A percentile compares a stretch with the other conserved stretches of the same genome.
Evolutionary conservation across 2,888 invertebrate species (phyloP).

Genomic region (Scrobipalpa atriplicella): DNA sequence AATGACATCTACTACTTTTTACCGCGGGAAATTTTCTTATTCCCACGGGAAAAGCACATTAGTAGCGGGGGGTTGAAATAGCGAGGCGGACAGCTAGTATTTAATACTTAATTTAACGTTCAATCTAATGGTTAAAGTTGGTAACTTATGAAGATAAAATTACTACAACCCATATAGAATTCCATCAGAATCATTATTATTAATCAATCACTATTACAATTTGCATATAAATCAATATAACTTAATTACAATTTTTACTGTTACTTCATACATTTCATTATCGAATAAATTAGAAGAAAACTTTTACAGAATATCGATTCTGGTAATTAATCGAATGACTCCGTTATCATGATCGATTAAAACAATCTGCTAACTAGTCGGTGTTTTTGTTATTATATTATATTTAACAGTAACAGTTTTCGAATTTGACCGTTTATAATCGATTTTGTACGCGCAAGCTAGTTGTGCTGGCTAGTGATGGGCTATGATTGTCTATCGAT

Average conservation of each 20-base stretch:
- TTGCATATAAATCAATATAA: slow-evolving; percentile 30
- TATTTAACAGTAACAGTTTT: slow-evolving; percentile 55
- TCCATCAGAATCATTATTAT: no score
- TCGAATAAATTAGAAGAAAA: slow-evolving; percentile 38
- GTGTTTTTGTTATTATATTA: slow-evolving; percentile 50
- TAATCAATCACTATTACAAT: slow-evolving; percentile 1
- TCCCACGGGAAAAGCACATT: no score
- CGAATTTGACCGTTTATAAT: slow-evolving; percentile 54
- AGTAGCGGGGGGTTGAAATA: no score
- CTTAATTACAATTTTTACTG: slow-evolving; percentile 28
- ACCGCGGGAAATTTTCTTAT: no score
- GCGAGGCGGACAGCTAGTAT: no score
- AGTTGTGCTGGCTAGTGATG: slow-evolving; percentile 46
- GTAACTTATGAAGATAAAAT: no score
- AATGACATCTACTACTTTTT: no score
- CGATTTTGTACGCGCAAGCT: slow-evolving; percentile 60
- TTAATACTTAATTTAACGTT: no score
- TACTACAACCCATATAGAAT: no score
- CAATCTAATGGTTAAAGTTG: no score
- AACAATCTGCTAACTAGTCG: slow-evolving; percentile 37
- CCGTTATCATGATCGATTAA: slow-evolving; percentile 38
- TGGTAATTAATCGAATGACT: slow-evolving; percentile 32
- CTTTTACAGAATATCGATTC: slow-evolving; percentile 36
- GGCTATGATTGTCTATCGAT: slow-evolving; percentile 23
- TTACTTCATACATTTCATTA: slow-evolving; percentile 17